These are phyloP conservation scores for Diplazon laetatorius DNA, from an alignment of 2,888 invertebrate species.

Conservation along the genomic window DNA sequence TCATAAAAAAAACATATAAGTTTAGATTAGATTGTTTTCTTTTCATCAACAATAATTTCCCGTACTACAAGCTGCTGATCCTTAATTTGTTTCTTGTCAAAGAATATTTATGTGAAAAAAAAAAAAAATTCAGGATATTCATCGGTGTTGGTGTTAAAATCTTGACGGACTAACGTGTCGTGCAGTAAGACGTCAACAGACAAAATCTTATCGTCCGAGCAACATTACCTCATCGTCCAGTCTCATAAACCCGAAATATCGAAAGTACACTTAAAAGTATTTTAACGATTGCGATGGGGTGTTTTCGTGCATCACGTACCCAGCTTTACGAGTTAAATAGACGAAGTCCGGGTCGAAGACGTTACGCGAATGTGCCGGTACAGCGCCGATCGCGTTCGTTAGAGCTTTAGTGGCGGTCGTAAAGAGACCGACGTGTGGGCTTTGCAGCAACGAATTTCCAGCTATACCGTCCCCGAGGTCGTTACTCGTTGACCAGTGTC, in stretches of 20 bases:
- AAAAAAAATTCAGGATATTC: too few relatives aligned
- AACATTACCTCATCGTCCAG: conserved; percentile 2
- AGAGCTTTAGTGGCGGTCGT: conserved; percentile 36
- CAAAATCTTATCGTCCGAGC: neutral
- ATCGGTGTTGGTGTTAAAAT: neutral
- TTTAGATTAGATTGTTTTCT: too few relatives aligned
- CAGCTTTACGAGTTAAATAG: conserved; percentile 22
- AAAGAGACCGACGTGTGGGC: conserved; percentile 37
- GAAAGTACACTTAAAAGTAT: conserved; percentile 29
- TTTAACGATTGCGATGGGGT: conserved; percentile 12
- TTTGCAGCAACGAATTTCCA: conserved; percentile 16
- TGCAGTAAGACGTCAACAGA: neutral
- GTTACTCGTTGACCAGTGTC: conserved; percentile 9
- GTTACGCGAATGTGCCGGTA: neutral
- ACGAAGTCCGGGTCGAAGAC: neutral
- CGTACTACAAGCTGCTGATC: too few relatives aligned
- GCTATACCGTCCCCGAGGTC: conserved; percentile 11
- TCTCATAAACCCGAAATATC: neutral
- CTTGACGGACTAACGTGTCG: neutral
- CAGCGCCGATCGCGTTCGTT: neutral
- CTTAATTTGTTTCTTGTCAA: too few relatives aligned
- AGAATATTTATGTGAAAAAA: too few relatives aligned
- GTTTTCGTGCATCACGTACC: conserved; percentile 6
- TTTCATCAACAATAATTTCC: too few relatives aligned
- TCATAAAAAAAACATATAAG: neutral